Evolutionary conservation across 2,113 vertebrate species (phyloP).

Genomic region (Pelecanoides urinatrix): DNA sequence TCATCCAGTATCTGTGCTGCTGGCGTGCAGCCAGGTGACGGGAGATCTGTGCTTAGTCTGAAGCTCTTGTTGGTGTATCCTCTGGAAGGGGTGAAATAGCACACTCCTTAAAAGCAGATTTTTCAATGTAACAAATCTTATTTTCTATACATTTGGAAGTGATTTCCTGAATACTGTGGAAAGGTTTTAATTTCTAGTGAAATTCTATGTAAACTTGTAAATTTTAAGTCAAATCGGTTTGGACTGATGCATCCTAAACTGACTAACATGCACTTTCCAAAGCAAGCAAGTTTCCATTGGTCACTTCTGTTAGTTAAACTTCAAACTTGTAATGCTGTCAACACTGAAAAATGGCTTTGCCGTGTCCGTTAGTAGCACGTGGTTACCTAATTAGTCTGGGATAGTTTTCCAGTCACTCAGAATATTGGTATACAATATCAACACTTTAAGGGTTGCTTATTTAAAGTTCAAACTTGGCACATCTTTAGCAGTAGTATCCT

Average conservation of each 20-base stretch:
- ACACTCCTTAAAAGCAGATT: neutral
- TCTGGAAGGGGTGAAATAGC: neutral
- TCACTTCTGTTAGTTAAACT: neutral
- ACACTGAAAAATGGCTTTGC: neutral
- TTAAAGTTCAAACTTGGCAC: neutral
- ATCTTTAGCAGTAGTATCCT: neutral
- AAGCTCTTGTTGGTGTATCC: accelerated
- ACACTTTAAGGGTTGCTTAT: neutral
- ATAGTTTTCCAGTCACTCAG: neutral
- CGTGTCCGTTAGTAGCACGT: accelerated
- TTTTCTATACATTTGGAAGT: accelerated
- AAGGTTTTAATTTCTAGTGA: neutral
- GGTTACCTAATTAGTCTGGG: neutral
- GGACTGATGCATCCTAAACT: neutral
- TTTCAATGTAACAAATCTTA: accelerated
- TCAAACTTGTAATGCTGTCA: neutral
- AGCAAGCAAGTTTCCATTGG: neutral
- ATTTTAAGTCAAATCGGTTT: neutral
- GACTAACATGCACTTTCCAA: neutral
- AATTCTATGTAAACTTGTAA: neutral
- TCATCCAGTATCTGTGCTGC: accelerated
- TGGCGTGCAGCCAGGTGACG: accelerated
- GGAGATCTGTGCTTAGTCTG: neutral
- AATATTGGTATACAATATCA: accelerated
- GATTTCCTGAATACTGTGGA: neutral